Percentiles rank a stretch among this genome's conserved stretches.
Conservation (phyloP, 2,113 vertebrate species). For the Excalfactoria chinensis region DNA sequence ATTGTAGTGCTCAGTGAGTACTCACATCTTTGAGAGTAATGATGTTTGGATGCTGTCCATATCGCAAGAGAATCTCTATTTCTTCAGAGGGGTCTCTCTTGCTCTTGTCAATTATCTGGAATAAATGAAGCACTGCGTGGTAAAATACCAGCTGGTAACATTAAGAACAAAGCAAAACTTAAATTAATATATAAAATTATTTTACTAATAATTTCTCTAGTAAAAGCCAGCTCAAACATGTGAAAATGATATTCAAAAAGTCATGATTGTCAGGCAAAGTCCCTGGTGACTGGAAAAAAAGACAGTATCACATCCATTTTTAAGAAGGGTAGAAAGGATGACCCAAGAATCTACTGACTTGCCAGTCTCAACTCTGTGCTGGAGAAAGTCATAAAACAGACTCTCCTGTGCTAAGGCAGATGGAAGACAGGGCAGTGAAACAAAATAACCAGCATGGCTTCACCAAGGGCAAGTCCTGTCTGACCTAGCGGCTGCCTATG, state of each 20-base stretch:
- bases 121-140: background rate
- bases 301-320: too few species aligned
- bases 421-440: too few species aligned
- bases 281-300: too few species aligned
- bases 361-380: too few species aligned
- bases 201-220: background rate
- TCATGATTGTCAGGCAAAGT: too few species aligned
- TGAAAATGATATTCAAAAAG: background rate
- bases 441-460: too few species aligned
- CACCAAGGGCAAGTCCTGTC: too few species aligned
- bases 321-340: background rate
- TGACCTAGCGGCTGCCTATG: too few species aligned
- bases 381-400: too few species aligned
- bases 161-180: background rate
- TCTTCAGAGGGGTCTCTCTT: slow-evolving; percentile 94
- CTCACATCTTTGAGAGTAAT: slow-evolving; percentile 94
- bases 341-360: background rate
- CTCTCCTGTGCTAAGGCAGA: too few species aligned
- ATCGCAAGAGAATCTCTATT: slow-evolving; percentile 93
- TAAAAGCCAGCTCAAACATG: background rate
- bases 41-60: slow-evolving; percentile 95
- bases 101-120: slow-evolving; percentile 91
- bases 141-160: background rate
- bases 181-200: background rate
- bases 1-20: background rate